Conservation (phyloP, 2,888 invertebrate species). For the Bombyx huttoni region DNA sequence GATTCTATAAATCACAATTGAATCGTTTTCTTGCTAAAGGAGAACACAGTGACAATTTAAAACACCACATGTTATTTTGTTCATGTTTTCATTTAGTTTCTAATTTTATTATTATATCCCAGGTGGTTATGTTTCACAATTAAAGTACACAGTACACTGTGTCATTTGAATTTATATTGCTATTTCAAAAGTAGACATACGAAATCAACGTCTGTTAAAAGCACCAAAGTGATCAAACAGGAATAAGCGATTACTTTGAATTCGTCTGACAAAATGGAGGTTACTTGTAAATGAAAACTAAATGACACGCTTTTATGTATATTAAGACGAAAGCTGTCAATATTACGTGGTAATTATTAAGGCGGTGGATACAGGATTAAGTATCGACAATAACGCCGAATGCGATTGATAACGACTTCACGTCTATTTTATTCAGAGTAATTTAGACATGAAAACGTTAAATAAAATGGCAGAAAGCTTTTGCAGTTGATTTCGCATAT, state of each 20-base stretch:
- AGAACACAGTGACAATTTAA: too few relatives aligned
- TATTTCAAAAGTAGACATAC: background rate
- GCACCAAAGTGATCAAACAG: background rate
- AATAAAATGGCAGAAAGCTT: background rate
- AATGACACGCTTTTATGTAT: background rate
- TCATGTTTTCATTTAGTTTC: too few relatives aligned
- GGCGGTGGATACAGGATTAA: background rate
- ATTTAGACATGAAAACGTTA: background rate
- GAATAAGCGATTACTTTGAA: background rate
- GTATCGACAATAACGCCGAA: background rate
- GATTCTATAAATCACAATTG: too few relatives aligned
- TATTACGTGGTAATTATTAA: background rate
- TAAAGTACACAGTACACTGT: too few relatives aligned
- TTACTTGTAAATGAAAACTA: background rate
- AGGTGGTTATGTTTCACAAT: too few relatives aligned
- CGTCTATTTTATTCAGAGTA: background rate
- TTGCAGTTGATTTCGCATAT: slow-evolving; percentile 22
- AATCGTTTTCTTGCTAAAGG: too few relatives aligned
- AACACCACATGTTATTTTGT: too few relatives aligned
- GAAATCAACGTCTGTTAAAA: background rate
- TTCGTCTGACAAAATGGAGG: background rate
- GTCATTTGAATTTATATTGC: too few relatives aligned
- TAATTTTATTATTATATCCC: too few relatives aligned
- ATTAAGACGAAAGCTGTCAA: background rate
- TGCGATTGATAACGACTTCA: background rate